A percentile compares a stretch with the other conserved stretches of the same genome.
These are phyloP conservation scores for Cavia porcellus DNA, from an alignment of 2,113 vertebrate species.

Conservation along the genomic window DNA sequence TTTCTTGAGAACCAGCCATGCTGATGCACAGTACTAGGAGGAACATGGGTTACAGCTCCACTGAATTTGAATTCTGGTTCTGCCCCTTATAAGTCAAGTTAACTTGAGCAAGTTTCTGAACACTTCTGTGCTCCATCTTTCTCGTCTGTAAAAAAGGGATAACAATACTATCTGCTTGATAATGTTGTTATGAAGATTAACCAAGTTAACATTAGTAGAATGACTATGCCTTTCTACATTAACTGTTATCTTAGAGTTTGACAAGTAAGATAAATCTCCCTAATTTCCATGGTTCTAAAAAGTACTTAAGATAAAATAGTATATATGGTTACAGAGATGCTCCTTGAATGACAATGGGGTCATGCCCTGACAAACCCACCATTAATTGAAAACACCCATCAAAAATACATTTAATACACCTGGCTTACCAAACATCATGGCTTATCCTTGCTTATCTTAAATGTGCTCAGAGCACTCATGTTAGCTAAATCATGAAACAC, in stretches of 20 bases:
- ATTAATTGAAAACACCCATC: neutral
- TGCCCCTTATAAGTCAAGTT: neutral
- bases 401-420: neutral
- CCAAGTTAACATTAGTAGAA: neutral
- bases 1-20: neutral
- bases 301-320: neutral
- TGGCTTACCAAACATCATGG: neutral
- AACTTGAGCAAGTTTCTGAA: neutral
- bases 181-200: neutral
- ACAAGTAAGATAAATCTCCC: neutral
- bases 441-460: neutral
- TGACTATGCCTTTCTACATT: neutral
- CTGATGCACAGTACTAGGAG: neutral
- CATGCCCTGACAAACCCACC: neutral
- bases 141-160: neutral
- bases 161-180: neutral
- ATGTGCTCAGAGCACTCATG: neutral
- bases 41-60: neutral
- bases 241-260: neutral
- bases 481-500: neutral
- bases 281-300: neutral
- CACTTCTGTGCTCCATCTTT: neutral
- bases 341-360: neutral
- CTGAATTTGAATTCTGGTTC: neutral
- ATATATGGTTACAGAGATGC: neutral